Evolutionary conservation across 2,797 vertebrate genomes (phyloP).

Genomic region (Sebastes nivosus): DNA sequence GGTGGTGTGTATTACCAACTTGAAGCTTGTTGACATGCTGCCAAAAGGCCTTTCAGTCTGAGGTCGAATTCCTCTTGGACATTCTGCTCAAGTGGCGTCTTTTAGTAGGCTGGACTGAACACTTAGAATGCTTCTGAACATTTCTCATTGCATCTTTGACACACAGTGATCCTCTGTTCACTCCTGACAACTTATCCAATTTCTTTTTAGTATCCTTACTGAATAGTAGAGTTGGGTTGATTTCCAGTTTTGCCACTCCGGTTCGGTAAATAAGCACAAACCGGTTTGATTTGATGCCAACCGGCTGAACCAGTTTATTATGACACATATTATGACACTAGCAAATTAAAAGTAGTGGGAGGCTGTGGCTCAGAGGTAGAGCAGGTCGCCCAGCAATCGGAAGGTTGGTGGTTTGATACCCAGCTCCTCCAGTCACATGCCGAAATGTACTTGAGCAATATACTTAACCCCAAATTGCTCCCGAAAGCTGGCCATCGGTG

Average conservation of each 20-base stretch:
- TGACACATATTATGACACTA: background rate
- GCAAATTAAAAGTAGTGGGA: background rate
- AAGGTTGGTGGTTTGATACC: too few species aligned
- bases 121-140: conserved; percentile 9
- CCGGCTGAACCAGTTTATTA: background rate
- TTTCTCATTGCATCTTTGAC: background rate
- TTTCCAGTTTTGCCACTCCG: background rate
- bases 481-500: too few species aligned
- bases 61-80: conserved; percentile 1
- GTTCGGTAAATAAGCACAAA: background rate
- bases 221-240: background rate
- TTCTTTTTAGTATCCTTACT: background rate
- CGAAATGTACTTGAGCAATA: too few species aligned
- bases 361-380: too few species aligned
- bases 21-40: conserved; percentile 22
- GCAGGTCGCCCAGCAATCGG: rapidly evolving
- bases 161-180: conserved; percentile 16
- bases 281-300: background rate
- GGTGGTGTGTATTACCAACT: background rate
- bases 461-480: too few species aligned
- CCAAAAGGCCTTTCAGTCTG: conserved; percentile 9
- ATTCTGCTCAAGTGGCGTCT: background rate
- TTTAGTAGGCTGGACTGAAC: background rate
- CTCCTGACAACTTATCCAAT: background rate
- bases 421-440: too few species aligned